A percentile compares a stretch with the other conserved stretches of the same genome.
Conservation (phyloP, 2,113 vertebrate genomes). For the Mixornis gularis region DNA sequence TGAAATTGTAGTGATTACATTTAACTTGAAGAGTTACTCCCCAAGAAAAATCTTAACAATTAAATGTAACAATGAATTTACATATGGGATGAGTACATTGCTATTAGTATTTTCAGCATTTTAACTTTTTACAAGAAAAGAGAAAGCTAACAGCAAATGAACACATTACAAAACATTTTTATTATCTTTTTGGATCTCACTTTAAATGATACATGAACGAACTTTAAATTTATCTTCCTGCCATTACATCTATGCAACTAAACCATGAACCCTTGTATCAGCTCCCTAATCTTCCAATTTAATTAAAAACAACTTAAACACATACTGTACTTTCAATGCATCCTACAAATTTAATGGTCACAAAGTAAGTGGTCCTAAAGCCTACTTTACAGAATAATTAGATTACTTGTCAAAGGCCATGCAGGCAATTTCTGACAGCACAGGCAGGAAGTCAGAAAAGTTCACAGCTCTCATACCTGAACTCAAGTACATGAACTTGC, state of each 20-base stretch:
- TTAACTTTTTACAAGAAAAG: background rate
- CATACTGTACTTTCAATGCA: background rate
- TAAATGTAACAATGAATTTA: background rate
- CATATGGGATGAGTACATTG: background rate
- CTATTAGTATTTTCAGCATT: background rate
- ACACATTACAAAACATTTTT: background rate
- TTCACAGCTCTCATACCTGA: background rate
- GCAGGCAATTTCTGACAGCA: background rate
- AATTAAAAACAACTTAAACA: background rate
- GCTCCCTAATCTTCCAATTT: background rate
- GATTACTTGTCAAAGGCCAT: background rate
- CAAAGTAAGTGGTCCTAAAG: background rate
- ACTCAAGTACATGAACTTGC: background rate
- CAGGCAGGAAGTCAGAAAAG: background rate
- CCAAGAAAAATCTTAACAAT: background rate
- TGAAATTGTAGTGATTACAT: background rate
- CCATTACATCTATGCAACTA: background rate
- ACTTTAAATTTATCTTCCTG: background rate
- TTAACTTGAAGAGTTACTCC: background rate
- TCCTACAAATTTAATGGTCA: background rate
- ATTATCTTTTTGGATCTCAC: background rate
- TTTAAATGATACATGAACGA: background rate
- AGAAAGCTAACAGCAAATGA: background rate
- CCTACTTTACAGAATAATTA: background rate
- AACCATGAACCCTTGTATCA: background rate